A percentile compares a stretch with the other conserved stretches of the same genome.
Conservation (phyloP, 2,888 invertebrate genomes). For the Bibio marci region DNA sequence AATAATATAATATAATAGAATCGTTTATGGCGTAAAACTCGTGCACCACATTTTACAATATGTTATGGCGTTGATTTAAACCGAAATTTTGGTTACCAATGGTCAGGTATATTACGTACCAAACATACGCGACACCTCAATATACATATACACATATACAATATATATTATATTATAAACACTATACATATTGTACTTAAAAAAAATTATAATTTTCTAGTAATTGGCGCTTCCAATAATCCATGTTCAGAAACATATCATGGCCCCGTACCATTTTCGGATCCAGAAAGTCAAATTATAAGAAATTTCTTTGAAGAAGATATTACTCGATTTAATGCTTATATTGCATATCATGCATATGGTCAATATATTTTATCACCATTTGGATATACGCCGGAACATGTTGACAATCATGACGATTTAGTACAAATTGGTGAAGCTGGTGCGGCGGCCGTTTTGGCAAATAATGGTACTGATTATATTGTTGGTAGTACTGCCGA, state of each 20-base stretch:
- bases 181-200: slow-evolving; percentile 7
- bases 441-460: slow-evolving; percentile 32
- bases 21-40: slow-evolving; percentile 49
- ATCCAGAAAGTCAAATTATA: slow-evolving; percentile 34
- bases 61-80: slow-evolving; percentile 22
- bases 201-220: slow-evolving; percentile 22
- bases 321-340: slow-evolving; percentile 30
- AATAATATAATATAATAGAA: no score
- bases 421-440: slow-evolving; percentile 31
- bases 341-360: slow-evolving; percentile 45
- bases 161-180: neutral
- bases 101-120: slow-evolving; percentile 13
- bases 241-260: slow-evolving; percentile 31
- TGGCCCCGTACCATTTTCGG: slow-evolving; percentile 37
- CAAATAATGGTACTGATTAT: slow-evolving; percentile 33
- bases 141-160: no score
- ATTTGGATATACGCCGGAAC: slow-evolving; percentile 33
- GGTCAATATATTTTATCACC: slow-evolving; percentile 43
- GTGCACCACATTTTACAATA: slow-evolving; percentile 30
- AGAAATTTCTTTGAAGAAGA: slow-evolving; percentile 30
- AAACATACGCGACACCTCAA: no score
- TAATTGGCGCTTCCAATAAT: slow-evolving; percentile 30
- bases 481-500: slow-evolving; percentile 36
- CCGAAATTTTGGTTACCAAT: slow-evolving; percentile 25
- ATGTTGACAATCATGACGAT: slow-evolving; percentile 30